A percentile compares a stretch with the other conserved stretches of the same genome.
Conservation (phyloP, 2,888 invertebrate genomes). For the Tuberolachnus salignus region DNA sequence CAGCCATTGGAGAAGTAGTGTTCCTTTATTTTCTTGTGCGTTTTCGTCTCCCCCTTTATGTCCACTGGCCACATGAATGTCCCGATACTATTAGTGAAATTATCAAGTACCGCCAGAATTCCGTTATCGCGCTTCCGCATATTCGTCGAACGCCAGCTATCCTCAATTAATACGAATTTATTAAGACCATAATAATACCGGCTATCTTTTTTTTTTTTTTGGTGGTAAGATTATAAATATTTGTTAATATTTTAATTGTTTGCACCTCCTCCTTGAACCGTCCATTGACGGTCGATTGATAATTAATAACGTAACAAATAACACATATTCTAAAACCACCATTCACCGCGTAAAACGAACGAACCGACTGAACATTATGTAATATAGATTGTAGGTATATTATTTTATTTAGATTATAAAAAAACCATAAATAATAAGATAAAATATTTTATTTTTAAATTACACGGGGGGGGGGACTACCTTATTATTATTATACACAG, state of each 20-base stretch:
- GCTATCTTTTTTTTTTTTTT: not conserved
- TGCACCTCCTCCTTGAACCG: no score
- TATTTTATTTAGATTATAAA: no score
- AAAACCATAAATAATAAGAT: no score
- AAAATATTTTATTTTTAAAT: no score
- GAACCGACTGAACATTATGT: no score
- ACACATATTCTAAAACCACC: no score
- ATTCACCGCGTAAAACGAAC: no score
- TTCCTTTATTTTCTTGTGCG: not conserved
- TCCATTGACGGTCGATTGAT: no score
- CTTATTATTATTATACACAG: no score
- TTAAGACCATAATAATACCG: not conserved
- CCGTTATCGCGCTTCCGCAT: not conserved
- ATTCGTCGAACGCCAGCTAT: not conserved
- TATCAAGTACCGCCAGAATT: not conserved
- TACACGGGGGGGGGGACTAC: no score
- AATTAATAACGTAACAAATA: no score
- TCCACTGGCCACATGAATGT: not conserved
- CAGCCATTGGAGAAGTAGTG: not conserved
- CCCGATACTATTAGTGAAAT: not conserved
- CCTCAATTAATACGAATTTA: not conserved
- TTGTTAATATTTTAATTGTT: slow-evolving; percentile 11
- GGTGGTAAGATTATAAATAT: not conserved
- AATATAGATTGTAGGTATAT: no score
- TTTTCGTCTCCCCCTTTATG: slow-evolving; percentile 10